Evolutionary conservation across 2,888 invertebrate species (phyloP).

Genomic region (Dendrolimus pini): DNA sequence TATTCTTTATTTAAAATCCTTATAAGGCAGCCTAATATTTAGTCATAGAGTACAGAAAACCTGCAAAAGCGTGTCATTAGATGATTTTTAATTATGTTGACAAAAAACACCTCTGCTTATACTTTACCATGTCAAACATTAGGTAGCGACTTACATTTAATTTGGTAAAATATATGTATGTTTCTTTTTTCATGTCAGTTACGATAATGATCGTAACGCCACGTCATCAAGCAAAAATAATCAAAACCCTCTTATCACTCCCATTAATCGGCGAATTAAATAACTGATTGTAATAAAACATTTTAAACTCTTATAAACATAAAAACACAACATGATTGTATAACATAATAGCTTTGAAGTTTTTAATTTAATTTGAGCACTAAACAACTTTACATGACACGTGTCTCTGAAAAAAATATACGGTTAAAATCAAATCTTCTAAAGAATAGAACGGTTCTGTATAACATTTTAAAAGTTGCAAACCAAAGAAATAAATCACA

Average conservation of each 20-base stretch:
- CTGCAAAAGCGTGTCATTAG: too few relatives aligned
- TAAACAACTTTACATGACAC: conserved; percentile 3
- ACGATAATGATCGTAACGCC: too few relatives aligned
- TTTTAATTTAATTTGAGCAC: conserved; percentile 4
- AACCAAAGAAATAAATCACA: too few relatives aligned
- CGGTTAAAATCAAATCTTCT: not conserved
- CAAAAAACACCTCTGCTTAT: too few relatives aligned
- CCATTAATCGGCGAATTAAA: not conserved
- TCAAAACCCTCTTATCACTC: not conserved
- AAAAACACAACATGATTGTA: not conserved
- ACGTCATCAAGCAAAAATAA: not conserved
- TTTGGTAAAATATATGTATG: too few relatives aligned
- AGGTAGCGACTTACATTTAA: too few relatives aligned
- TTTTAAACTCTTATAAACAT: not conserved
- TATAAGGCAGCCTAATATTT: too few relatives aligned
- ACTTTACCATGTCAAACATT: too few relatives aligned
- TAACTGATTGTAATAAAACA: not conserved
- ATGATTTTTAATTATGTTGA: too few relatives aligned
- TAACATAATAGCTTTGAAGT: not conserved
- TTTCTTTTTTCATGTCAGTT: too few relatives aligned
- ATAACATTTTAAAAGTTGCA: not conserved
- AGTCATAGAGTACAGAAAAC: too few relatives aligned
- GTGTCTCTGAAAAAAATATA: not conserved
- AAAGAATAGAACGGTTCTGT: not conserved
- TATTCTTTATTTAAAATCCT: too few relatives aligned